Evolutionary conservation across 2,797 vertebrate genomes (phyloP), one percentile per base, ranked within the genome.

Genomic region (Sylvia borin): DNA sequence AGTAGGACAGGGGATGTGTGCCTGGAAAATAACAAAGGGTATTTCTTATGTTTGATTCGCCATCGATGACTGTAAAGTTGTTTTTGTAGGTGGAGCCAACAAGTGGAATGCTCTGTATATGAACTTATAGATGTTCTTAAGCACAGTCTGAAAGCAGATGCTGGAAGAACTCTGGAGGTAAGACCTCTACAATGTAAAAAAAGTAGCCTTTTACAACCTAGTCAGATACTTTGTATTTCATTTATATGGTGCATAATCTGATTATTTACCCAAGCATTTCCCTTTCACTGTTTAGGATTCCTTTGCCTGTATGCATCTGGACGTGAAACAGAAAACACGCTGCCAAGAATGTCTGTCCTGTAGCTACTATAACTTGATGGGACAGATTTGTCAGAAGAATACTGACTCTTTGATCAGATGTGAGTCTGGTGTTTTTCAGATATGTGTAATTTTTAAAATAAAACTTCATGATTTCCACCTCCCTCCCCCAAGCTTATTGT

Each of bases 371-470:
- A 98, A 97, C 91, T 93, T 98, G 93, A 97, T 98, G 92, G 98
- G 97, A 84, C 98, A 98, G 42, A 89, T 99, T 77, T 98, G 98
- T 92, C 98, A 98, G 70, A 98, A 96, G 76, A 98, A 98, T 97
- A 98, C 98, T 12, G 98, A 99, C 70, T 98, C 98, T 57, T 95
- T 99, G 90, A 97, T 98, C 78, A 98, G 94, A 98, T 98, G 98
- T 98, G 95, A 88, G 97, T 96, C 25, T 80, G 54, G 7, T 7
- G 43, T 29, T 71, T 83, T 72, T 82, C 36, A 50, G 7, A 86
- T 60, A 29, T 7, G 4, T 80, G 88, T 40, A 36, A 5, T 67
- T 78, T 76, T 73, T 83, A 1, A n/a, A 36, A 61, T 40, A 60
- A 43, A 11, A 60, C 4, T 19, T 43, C 11, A 42, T 31, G 16